Evolutionary conservation across 2,888 invertebrate species (phyloP).

Genomic region (Mechanitis messenoides): DNA sequence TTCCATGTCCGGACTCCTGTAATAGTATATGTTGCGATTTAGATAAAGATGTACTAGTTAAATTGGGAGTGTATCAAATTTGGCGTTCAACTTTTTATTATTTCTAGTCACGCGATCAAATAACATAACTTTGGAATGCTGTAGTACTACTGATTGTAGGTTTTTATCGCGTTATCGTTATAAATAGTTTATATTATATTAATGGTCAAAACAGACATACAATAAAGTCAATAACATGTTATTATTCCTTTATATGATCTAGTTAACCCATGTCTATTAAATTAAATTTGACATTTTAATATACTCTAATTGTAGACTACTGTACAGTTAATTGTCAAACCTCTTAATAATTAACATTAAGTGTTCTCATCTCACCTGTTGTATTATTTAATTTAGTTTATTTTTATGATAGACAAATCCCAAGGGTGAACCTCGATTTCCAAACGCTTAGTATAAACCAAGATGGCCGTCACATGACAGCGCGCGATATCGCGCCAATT

Average conservation of each 20-base stretch:
- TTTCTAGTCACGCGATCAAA: constrained; percentile 55
- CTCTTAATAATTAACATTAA: background rate
- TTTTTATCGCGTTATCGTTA: constrained; percentile 18
- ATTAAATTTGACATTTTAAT: constrained; percentile 14
- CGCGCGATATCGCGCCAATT: constrained; percentile 67
- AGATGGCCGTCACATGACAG: constrained; percentile 58
- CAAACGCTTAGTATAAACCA: constrained; percentile 63
- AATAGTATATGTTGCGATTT: constrained; percentile 56
- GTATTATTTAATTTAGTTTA: constrained; percentile 2
- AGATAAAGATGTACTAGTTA: constrained; percentile 69
- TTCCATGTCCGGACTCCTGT: constrained; percentile 37
- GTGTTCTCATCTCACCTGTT: background rate
- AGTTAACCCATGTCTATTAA: constrained; percentile 4
- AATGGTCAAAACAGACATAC: background rate
- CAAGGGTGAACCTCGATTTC: constrained; percentile 58
- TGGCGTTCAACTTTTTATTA: constrained; percentile 60
- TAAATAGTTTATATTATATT: constrained; percentile 17
- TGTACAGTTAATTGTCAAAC: constrained; percentile 1
- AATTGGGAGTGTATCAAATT: constrained; percentile 67
- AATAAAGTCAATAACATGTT: background rate
- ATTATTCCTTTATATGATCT: background rate
- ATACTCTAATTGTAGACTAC: constrained; percentile 13
- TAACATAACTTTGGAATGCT: constrained; percentile 62
- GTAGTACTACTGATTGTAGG: constrained; percentile 48
- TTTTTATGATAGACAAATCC: constrained; percentile 40